Evolutionary conservation across 1,140 invertebrate species (phyloP).

Genomic region (Drosophila pandora): DNA sequence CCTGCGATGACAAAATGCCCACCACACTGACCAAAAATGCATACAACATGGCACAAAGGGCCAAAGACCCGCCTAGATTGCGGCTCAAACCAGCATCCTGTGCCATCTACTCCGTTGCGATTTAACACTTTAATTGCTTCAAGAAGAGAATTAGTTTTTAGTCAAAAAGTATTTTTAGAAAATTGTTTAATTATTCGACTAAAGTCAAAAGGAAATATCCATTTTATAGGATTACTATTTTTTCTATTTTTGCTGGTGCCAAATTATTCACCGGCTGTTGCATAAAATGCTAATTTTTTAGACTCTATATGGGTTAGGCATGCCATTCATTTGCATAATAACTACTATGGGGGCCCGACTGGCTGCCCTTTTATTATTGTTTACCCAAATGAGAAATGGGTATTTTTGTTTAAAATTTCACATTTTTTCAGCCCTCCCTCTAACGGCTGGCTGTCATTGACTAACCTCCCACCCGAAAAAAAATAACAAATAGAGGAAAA

Average conservation of each 20-base stretch:
- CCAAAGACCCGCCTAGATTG: constrained; percentile 10
- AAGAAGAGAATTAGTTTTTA: neutral
- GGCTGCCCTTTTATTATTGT: constrained; percentile 30
- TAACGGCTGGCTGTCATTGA: constrained; percentile 2
- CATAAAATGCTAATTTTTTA: constrained; percentile 57
- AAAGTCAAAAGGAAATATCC: neutral
- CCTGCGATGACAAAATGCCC: constrained; percentile 51
- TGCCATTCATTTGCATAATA: constrained; percentile 55
- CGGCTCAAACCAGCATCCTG: constrained; percentile 1
- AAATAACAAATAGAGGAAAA: constrained; percentile 2
- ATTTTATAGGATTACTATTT: neutral
- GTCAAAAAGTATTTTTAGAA: neutral
- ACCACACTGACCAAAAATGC: constrained; percentile 72
- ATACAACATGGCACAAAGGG: constrained; percentile 65
- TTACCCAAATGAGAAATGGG: constrained; percentile 41
- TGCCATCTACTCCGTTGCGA: constrained; percentile 12
- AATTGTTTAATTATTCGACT: neutral
- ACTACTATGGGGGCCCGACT: constrained; percentile 7
- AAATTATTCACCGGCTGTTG: constrained; percentile 53
- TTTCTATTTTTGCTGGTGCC: constrained; percentile 1
- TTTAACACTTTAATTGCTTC: constrained; percentile 11
- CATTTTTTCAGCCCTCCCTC: neutral
- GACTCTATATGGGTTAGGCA: constrained; percentile 31
- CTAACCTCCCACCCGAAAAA: neutral
- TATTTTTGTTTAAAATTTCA: constrained; percentile 40